phyloP scores from a whole-genome alignment of 2,888 invertebrate species.

The Ariolimax columbianus region DNA sequence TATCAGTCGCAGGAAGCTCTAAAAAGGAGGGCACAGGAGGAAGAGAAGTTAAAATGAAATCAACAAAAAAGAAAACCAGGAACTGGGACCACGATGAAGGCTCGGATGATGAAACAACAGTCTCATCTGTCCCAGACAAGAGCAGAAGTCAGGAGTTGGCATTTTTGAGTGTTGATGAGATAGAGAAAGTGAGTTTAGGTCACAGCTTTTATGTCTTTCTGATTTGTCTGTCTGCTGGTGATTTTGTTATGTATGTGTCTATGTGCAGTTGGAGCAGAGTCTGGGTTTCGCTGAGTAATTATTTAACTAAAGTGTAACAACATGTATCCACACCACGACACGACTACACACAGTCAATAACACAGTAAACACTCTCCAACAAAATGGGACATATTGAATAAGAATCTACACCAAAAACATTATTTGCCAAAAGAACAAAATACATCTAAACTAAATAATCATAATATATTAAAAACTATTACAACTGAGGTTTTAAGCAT shows the following conservation, averaged over 20 bases:
- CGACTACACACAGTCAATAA: no score
- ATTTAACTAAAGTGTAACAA: no score
- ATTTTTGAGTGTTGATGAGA: conserved; percentile 82
- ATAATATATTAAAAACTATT: no score
- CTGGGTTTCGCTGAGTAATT: no score
- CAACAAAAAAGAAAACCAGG: conserved; percentile 87
- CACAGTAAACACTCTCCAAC: no score
- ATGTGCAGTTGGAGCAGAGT: no score
- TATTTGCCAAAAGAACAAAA: no score
- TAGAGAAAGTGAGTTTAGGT: conserved; percentile 80
- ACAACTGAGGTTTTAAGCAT: no score
- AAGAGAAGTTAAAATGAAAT: conserved; percentile 95
- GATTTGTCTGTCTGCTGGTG: neutral
- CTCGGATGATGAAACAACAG: conserved; percentile 83
- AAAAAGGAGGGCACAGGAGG: conserved; percentile 84
- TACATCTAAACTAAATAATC: no score
- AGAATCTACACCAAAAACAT: no score
- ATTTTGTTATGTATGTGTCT: neutral
- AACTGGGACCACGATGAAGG: conserved; percentile 81
- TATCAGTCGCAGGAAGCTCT: conserved; percentile 61
- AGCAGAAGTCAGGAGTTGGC: conserved; percentile 67
- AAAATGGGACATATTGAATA: no score
- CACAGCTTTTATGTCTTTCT: neutral
- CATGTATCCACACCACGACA: no score
- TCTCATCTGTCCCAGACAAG: conserved; percentile 6